Evolutionary conservation across 2,888 invertebrate species (phyloP).

Genomic region (Sinohyriopsis cumingii): DNA sequence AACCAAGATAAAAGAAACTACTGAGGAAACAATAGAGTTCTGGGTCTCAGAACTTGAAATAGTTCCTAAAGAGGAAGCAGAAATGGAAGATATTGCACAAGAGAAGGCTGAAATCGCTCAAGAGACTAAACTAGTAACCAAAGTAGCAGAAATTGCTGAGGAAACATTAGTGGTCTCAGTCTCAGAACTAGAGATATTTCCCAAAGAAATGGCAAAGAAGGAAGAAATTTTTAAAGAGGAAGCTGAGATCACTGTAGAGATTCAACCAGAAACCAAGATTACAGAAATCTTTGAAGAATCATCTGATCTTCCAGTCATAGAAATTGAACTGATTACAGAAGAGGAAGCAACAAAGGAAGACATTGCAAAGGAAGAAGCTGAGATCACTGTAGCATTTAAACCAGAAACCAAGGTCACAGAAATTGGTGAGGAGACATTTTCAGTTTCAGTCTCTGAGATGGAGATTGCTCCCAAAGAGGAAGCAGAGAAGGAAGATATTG

Average conservation of each 20-base stretch:
- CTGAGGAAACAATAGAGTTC: slow-evolving; percentile 5
- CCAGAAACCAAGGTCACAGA: no score
- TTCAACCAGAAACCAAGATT: no score
- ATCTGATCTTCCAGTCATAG: slow-evolving; percentile 9
- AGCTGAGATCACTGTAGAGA: neutral
- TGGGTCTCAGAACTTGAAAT: slow-evolving; percentile 4
- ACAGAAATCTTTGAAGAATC: neutral
- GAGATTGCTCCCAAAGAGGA: no score
- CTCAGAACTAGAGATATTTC: neutral
- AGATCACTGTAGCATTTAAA: slow-evolving; percentile 29
- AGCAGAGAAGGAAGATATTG: slow-evolving; percentile 7
- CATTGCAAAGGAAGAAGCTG: no score
- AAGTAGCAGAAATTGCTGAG: slow-evolving; percentile 13
- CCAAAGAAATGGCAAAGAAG: neutral
- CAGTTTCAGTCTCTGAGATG: no score
- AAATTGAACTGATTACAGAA: no score
- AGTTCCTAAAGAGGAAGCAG: slow-evolving; percentile 3
- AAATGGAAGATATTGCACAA: slow-evolving; percentile 11
- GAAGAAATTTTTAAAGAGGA: slow-evolving; percentile 1
- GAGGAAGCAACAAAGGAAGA: no score
- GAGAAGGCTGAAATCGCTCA: slow-evolving; percentile 8
- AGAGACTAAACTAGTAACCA: slow-evolving; percentile 24
- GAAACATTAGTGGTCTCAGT: slow-evolving; percentile 6
- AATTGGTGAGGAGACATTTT: no score
- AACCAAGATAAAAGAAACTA: slow-evolving; percentile 5